Conservation (phyloP, 2,113 vertebrate genomes). For the Pelvicachromis taeniatus region DNA sequence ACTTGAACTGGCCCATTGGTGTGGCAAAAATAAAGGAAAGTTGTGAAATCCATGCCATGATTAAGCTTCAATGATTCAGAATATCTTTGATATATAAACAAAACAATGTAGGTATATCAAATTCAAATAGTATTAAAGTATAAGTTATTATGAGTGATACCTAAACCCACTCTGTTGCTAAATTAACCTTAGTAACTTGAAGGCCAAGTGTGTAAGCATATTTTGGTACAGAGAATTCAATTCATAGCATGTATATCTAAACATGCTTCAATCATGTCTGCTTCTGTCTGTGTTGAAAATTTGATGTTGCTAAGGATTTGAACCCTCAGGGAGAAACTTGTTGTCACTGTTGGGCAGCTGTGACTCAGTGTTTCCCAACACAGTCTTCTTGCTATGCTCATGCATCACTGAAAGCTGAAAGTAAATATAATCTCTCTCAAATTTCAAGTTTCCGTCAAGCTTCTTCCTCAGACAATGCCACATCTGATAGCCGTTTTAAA, state of each 20-base stretch:
- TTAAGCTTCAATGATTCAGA: not conserved
- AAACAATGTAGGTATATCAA: not conserved
- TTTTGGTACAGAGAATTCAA: not conserved
- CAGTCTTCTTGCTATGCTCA: constrained; percentile 6
- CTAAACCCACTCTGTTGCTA: not conserved
- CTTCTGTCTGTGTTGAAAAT: not conserved
- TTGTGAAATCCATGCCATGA: not conserved
- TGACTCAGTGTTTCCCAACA: constrained; percentile 52
- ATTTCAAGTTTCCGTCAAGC: not conserved
- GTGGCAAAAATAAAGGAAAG: not conserved
- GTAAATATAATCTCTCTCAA: not conserved
- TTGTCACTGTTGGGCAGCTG: constrained; percentile 40
- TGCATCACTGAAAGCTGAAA: constrained; percentile 7
- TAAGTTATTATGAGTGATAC: not conserved
- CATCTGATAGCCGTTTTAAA: not conserved
- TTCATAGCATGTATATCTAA: not conserved
- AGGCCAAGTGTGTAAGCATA: not conserved
- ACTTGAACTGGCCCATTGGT: not conserved
- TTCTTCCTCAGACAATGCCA: not conserved
- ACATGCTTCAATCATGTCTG: constrained; percentile 2
- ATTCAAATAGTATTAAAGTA: not conserved
- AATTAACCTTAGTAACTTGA: not conserved
- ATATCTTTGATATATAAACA: not conserved
- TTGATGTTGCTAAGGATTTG: constrained; percentile 44
- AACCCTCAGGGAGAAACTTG: constrained; percentile 18